Evolutionary conservation across 2,888 invertebrate genomes (phyloP).

Genomic region (Chorisops tibialis): DNA sequence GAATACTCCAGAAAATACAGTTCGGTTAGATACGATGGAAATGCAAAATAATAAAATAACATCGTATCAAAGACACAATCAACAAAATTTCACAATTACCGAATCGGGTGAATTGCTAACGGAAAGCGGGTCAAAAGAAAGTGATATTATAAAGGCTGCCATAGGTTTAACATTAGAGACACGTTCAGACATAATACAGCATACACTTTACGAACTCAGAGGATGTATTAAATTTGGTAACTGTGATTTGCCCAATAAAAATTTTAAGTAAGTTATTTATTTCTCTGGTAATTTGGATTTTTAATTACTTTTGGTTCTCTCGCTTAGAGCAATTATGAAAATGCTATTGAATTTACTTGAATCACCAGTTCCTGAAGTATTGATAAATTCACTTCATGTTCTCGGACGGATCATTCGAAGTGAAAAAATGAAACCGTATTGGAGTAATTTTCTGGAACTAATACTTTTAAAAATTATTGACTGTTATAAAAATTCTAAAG

Average conservation of each 20-base stretch:
- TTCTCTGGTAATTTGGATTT: neutral
- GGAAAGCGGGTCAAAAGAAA: constrained; percentile 55
- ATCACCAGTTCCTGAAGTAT: constrained; percentile 58
- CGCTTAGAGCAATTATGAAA: constrained; percentile 63
- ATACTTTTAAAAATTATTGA: constrained; percentile 85
- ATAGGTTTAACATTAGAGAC: constrained; percentile 46
- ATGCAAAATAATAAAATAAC: constrained; percentile 40
- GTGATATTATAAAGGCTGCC: constrained; percentile 53
- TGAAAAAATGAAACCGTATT: constrained; percentile 70
- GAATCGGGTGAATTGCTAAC: constrained; percentile 60
- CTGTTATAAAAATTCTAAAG: constrained; percentile 74
- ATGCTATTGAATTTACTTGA: constrained; percentile 72
- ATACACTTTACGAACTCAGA: constrained; percentile 52
- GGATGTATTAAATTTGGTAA: constrained; percentile 55
- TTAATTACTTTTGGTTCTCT: neutral
- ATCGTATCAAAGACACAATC: constrained; percentile 47
- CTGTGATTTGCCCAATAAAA: constrained; percentile 54
- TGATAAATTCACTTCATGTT: constrained; percentile 74
- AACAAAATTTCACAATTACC: constrained; percentile 54
- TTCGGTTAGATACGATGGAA: constrained; percentile 47
- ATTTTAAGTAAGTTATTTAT: constrained; percentile 52
- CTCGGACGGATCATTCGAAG: constrained; percentile 82
- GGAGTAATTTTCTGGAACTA: constrained; percentile 87
- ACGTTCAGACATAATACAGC: constrained; percentile 45
- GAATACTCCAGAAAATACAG: constrained; percentile 53